Base-by-base conservation (phyloP, 2,888 invertebrate species). In the Luffia ferchaultella region DNA sequence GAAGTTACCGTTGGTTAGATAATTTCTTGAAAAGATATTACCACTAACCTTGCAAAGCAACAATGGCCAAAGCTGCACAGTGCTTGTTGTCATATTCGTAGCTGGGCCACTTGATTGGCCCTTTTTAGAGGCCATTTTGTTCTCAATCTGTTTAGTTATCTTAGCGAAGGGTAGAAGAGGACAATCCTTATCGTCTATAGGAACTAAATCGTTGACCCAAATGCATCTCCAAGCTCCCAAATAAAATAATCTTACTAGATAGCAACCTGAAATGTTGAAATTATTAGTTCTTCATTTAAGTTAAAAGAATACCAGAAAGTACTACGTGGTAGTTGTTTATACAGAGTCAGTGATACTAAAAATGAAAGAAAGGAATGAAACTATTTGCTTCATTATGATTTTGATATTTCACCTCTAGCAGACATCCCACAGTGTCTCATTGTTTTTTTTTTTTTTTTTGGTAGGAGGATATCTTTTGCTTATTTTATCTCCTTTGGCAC, bases 1-100 rank as follows among this genome's bases (percentile, higher is more conserved):
- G n/a, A n/a, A n/a, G n/a, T n/a, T n/a, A n/a, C n/a, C n/a, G n/a
- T n/a, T n/a, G n/a, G n/a, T n/a, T n/a, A n/a, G n/a, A n/a, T n/a
- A n/a, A n/a, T n/a, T n/a, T n/a, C n/a, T n/a, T n/a, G n/a, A n/a
- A n/a, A n/a, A n/a, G n/a, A n/a, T n/a, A n/a, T n/a, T n/a, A n/a
- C n/a, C n/a, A n/a, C n/a, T n/a, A n/a, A 79, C 82, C 73, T 83
- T 83, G 53, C 79, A 79, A 1, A 83, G 42, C 7, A 83, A 56
- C 43, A 83, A 56, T 0, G 82, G 82, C 82, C 82, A 83, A 1
- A 83, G 51, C n/a, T 69, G 62, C 0, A 80, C 72, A 0, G 62
- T n/a, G n/a, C n/a, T n/a, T n/a, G n/a, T n/a, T n/a, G n/a, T 60
- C 0, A 63, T 65, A 0, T 67, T 64, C 5, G 60, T 57, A 0